These are phyloP conservation scores for Plutomurus gul DNA, from an alignment of 1,140 invertebrate species.

Conservation along the genomic window DNA sequence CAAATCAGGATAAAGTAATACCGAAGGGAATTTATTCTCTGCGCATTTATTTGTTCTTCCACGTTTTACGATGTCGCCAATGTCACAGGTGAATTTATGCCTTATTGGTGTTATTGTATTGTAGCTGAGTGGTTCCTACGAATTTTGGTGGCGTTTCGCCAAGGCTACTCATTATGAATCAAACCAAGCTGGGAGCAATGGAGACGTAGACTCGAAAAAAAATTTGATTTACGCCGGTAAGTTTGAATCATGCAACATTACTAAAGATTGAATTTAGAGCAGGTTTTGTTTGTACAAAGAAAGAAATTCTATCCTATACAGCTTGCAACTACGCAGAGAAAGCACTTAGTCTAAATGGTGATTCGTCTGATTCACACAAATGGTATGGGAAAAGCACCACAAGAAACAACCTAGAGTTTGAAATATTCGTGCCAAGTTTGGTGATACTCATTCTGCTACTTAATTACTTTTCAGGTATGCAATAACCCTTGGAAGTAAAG, in stretches of 20 bases:
- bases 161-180: slow-evolving; percentile 67
- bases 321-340: slow-evolving; percentile 66
- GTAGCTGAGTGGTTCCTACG: slow-evolving; percentile 48
- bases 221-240: slow-evolving; percentile 65
- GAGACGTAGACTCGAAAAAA: slow-evolving; percentile 62
- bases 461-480: no score
- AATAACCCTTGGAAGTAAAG: slow-evolving; percentile 69
- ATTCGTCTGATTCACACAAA: slow-evolving; percentile 71
- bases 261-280: no score
- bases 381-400: no score
- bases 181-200: slow-evolving; percentile 57
- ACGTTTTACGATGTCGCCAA: no score
- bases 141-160: slow-evolving; percentile 71
- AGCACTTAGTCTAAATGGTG: slow-evolving; percentile 63
- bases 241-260: no score
- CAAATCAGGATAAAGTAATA: slow-evolving; percentile 54
- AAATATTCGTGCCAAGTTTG: slow-evolving; percentile 38
- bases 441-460: not conserved
- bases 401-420: no score
- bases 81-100: no score
- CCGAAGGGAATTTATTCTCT: not conserved
- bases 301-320: slow-evolving; percentile 54
- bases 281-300: not conserved
- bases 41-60: not conserved
- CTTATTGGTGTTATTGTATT: no score